Percentiles rank a stretch among this genome's conserved stretches.
phyloP scores from a whole-genome alignment of 2,113 vertebrate species.

The Octodon degus region DNA sequence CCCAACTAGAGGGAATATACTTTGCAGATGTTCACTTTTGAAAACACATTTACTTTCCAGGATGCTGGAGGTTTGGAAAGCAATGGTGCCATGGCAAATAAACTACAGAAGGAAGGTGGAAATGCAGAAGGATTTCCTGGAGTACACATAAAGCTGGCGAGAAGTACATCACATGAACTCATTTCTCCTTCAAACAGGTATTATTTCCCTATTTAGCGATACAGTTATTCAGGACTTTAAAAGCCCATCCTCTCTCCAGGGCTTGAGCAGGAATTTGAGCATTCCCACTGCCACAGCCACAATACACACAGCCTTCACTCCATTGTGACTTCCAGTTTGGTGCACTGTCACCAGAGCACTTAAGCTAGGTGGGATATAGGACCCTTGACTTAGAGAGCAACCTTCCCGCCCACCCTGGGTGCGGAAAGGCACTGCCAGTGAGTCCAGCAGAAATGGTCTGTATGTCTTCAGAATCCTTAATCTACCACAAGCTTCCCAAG shows the following conservation, averaged over 20 bases:
- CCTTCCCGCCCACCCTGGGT: conserved; percentile 56
- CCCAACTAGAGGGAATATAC: conserved; percentile 28
- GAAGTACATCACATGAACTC: not conserved
- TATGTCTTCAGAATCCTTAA: conserved; percentile 49
- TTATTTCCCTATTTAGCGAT: conserved; percentile 69
- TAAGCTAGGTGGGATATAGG: conserved; percentile 66
- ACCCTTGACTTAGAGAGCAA: conserved; percentile 76
- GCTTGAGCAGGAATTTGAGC: conserved; percentile 37
- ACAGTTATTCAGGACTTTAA: conserved; percentile 56
- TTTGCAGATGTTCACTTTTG: conserved; percentile 57
- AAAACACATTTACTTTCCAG: conserved; percentile 62
- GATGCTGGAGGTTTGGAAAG: conserved; percentile 56
- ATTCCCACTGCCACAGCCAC: not conserved
- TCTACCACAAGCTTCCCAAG: conserved; percentile 43
- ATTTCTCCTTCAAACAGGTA: not conserved
- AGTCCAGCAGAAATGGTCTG: conserved; percentile 65
- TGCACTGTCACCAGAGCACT: conserved; percentile 80
- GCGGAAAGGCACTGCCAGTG: conserved; percentile 15
- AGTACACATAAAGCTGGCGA: not conserved
- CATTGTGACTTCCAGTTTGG: conserved; percentile 56
- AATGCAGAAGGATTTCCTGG: conserved; percentile 72
- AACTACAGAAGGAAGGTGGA: conserved; percentile 5
- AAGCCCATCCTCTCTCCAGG: conserved; percentile 45
- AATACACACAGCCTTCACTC: conserved; percentile 39
- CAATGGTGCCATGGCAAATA: not conserved